Evolutionary conservation across 2,797 vertebrate genomes (phyloP).

Genomic region (Benthosema pterotum): DNA sequence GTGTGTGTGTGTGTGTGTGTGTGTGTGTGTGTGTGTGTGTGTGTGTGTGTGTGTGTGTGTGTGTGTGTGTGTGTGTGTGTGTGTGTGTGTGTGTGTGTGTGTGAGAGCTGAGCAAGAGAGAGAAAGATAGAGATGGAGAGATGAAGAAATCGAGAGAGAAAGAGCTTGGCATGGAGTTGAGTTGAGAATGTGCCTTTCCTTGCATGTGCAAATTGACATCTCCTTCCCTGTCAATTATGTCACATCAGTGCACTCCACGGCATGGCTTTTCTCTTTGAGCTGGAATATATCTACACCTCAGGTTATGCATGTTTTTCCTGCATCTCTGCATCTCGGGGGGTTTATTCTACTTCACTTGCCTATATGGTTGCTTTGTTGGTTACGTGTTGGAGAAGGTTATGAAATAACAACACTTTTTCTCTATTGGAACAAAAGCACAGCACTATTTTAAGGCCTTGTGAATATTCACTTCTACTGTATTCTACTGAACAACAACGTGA

Average conservation of each 20-base stretch:
- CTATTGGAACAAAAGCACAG: too few relatives aligned
- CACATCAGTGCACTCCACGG: slow-evolving; percentile 65
- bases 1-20: slow-evolving; percentile 19
- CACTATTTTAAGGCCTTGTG: too few relatives aligned
- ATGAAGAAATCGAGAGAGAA: too few relatives aligned
- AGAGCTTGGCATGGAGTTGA: too few relatives aligned
- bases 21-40: slow-evolving; percentile 10
- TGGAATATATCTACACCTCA: slow-evolving; percentile 70
- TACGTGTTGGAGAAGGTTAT: too few relatives aligned
- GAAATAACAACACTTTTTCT: too few relatives aligned
- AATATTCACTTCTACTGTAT: too few relatives aligned
- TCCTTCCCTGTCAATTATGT: slow-evolving; percentile 60
- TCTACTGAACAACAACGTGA: too few relatives aligned
- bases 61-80: slow-evolving; percentile 3
- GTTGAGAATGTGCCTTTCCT: slow-evolving; percentile 15
- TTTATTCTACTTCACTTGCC: slow-evolving; percentile 38
- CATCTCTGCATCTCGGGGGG: slow-evolving; percentile 28
- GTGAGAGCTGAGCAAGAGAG: too few relatives aligned
- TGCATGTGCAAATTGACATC: slow-evolving; percentile 44
- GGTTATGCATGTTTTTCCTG: slow-evolving; percentile 45
- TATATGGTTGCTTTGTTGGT: neutral
- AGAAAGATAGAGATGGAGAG: too few relatives aligned
- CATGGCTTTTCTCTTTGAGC: slow-evolving; percentile 38
- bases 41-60: slow-evolving; percentile 3
- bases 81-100: neutral